These are phyloP conservation scores for Alosa sapidissima DNA, from an alignment of 2,797 vertebrate species.

Conservation along the genomic window DNA sequence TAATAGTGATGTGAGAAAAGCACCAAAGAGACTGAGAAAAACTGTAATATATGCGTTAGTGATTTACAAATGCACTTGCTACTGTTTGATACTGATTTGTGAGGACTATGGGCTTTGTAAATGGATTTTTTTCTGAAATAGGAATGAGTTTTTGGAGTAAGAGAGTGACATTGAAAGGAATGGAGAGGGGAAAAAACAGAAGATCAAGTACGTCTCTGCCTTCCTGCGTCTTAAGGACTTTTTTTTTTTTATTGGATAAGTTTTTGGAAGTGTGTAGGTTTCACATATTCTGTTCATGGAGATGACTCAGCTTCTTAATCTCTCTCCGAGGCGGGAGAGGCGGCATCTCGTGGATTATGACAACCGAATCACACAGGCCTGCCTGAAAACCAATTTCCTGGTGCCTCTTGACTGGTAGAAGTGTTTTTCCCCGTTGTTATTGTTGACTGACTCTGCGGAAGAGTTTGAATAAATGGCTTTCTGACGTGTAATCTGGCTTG, in stretches of 20 bases:
- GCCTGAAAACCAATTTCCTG: constrained; percentile 45
- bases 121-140: not conserved
- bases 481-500: constrained; percentile 27
- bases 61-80: constrained; percentile 35
- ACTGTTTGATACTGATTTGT: constrained; percentile 25
- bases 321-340: not conserved
- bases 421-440: constrained; percentile 31
- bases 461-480: constrained; percentile 57
- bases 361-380: constrained; percentile 34
- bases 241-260: constrained; percentile 34
- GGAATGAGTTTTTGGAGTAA: constrained; percentile 16
- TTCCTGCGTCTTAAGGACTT: constrained; percentile 32
- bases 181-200: constrained; percentile 3
- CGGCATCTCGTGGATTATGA: constrained; percentile 3
- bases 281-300: constrained; percentile 7
- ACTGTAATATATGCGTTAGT: constrained; percentile 34
- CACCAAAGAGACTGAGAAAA: no score
- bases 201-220: constrained; percentile 22
- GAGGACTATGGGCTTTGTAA: constrained; percentile 29
- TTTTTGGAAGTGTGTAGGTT: constrained; percentile 34
- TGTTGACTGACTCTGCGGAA: constrained; percentile 44
- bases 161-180: not conserved
- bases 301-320: constrained; percentile 2
- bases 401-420: constrained; percentile 49
- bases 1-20: no score